phyloP scores from a whole-genome alignment of 2,888 invertebrate genomes.

The Amblyjoppa fuscipennis region DNA sequence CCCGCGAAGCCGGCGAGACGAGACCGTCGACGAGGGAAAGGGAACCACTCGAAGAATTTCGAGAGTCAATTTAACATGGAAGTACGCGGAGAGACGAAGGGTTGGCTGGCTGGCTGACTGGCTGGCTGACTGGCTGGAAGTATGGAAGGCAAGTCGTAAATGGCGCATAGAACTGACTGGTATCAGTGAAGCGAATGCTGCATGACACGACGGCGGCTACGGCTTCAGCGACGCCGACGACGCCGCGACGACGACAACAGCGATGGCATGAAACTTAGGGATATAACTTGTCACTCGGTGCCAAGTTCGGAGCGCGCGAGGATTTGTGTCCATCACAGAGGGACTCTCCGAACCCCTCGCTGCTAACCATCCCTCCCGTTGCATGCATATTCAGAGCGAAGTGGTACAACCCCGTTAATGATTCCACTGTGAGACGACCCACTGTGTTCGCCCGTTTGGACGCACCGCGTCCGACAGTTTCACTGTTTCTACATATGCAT shows the following conservation, averaged over 20 bases:
- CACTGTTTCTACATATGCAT: conserved; percentile 8
- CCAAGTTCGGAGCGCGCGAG: conserved; percentile 64
- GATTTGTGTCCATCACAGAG: conserved; percentile 65
- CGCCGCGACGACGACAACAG: conserved; percentile 45
- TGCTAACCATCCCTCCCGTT: not conserved
- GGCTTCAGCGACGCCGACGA: conserved; percentile 34
- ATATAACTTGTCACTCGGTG: conserved; percentile 66
- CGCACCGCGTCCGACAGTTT: not conserved
- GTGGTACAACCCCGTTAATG: conserved; percentile 54
- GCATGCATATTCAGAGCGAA: conserved; percentile 64
- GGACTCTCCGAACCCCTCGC: conserved; percentile 27
- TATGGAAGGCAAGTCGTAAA: conserved; percentile 53
- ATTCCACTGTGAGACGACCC: conserved; percentile 46
- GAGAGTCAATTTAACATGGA: conserved; percentile 56
- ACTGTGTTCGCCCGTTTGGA: not conserved
- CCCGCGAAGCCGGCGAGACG: conserved; percentile 5
- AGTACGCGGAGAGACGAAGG: conserved; percentile 30
- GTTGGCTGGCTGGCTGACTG: not conserved
- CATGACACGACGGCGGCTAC: conserved; percentile 47
- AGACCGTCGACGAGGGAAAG: conserved; percentile 11
- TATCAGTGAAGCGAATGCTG: conserved; percentile 56
- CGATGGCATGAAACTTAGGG: conserved; percentile 60
- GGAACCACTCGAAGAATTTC: conserved; percentile 57
- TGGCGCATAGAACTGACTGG: conserved; percentile 54
- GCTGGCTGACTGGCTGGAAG: conserved; percentile 26